Conservation (phyloP, 2,113 vertebrate species). For the Phyllostomus hastatus region DNA sequence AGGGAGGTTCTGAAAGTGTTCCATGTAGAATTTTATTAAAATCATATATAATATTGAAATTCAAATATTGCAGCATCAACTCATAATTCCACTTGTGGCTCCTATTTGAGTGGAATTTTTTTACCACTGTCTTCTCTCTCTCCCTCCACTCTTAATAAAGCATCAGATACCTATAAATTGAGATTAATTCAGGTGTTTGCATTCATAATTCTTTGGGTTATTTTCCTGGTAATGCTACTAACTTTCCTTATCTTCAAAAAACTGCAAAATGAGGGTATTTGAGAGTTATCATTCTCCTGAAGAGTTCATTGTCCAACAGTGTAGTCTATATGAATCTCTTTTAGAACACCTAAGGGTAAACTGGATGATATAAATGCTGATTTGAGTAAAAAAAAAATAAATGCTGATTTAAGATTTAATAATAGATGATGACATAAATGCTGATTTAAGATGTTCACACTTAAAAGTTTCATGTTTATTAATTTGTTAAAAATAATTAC, state of each 20-base stretch:
- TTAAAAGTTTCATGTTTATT: not conserved
- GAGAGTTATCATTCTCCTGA: conserved; percentile 47
- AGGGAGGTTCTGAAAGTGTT: not conserved
- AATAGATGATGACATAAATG: not conserved
- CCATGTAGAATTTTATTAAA: conserved; percentile 16
- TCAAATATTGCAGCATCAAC: not conserved
- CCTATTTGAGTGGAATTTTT: not conserved
- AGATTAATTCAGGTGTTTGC: conserved; percentile 42
- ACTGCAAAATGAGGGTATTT: conserved; percentile 36
- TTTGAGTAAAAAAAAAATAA: not conserved
- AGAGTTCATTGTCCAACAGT: conserved; percentile 51
- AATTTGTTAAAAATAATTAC: not conserved
- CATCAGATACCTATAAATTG: conserved; percentile 34
- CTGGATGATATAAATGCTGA: conserved; percentile 18
- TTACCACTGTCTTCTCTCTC: not conserved
- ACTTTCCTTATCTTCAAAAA: conserved; percentile 55
- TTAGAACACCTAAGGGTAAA: conserved; percentile 35
- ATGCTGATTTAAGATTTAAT: not conserved
- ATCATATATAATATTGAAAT: conserved; percentile 22
- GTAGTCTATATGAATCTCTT: conserved; percentile 53
- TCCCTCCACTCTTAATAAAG: not conserved
- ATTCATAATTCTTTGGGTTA: conserved; percentile 60
- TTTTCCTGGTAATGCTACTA: conserved; percentile 51
- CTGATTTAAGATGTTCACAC: not conserved
- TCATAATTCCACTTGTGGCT: conserved; percentile 2